Evolutionary conservation across 2,113 vertebrate species (phyloP).

Genomic region (Mustelus asterias): DNA sequence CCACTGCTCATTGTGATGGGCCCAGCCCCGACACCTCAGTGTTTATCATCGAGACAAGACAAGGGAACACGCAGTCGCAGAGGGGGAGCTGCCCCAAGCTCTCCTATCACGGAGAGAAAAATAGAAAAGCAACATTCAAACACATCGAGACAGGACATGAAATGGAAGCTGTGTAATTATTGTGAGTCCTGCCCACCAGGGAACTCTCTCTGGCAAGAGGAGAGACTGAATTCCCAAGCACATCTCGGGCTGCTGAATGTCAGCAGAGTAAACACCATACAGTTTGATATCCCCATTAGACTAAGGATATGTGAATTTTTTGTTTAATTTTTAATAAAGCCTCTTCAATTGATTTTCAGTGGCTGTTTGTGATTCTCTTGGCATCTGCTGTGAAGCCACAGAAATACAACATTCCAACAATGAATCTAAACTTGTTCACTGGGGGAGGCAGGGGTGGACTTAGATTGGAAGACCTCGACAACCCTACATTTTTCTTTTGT

Average conservation of each 20-base stretch:
- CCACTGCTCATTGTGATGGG: neutral
- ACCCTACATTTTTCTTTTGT: neutral
- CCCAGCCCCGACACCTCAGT: neutral
- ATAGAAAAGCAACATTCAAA: neutral
- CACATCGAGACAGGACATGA: neutral
- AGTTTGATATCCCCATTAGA: slow-evolving; percentile 2
- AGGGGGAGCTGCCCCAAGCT: neutral
- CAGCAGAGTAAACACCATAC: neutral
- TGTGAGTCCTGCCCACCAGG: neutral
- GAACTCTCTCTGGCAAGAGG: neutral
- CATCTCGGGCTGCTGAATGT: neutral
- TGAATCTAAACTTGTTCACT: neutral
- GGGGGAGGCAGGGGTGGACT: too few species aligned
- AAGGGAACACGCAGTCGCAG: neutral
- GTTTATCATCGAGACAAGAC: neutral
- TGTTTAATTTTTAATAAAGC: slow-evolving; percentile 15
- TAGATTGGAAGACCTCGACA: neutral
- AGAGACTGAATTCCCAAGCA: too few species aligned
- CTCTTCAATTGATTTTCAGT: slow-evolving; percentile 14
- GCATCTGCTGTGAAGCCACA: neutral
- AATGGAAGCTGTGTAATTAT: neutral
- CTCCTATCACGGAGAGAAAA: neutral
- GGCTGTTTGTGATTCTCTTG: neutral
- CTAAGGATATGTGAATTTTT: neutral
- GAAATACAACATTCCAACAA: neutral